These are phyloP conservation scores for Drosophila affinis DNA, from an alignment of 2,888 invertebrate species.

Conservation along the genomic window DNA sequence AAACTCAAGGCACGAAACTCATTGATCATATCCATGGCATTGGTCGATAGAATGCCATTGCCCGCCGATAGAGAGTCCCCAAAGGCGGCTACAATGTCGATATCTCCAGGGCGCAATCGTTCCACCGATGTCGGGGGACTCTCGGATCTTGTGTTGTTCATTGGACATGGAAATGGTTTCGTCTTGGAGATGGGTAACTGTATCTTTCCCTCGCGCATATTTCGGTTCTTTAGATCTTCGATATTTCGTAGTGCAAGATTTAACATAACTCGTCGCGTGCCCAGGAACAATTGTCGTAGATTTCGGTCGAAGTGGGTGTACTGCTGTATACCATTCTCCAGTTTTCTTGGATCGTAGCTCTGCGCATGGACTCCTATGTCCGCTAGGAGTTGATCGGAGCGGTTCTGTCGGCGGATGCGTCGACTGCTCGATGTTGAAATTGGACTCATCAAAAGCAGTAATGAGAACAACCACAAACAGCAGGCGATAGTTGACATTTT, in stretches of 20 bases:
- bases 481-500: slow-evolving; percentile 3
- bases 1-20: slow-evolving; percentile 85
- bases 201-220: slow-evolving; percentile 69
- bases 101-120: slow-evolving; percentile 85
- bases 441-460: slow-evolving; percentile 11
- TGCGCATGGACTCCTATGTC: slow-evolving; percentile 62
- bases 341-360: slow-evolving; percentile 33
- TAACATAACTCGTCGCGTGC: slow-evolving; percentile 48
- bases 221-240: slow-evolving; percentile 44
- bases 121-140: slow-evolving; percentile 85
- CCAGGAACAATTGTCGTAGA: slow-evolving; percentile 59
- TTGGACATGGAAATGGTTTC: slow-evolving; percentile 82
- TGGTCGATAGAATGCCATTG: slow-evolving; percentile 85
- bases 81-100: slow-evolving; percentile 86
- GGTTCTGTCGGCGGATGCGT: slow-evolving; percentile 52
- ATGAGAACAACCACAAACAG: not conserved
- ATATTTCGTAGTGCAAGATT: slow-evolving; percentile 46
- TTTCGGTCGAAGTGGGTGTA: slow-evolving; percentile 70
- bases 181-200: slow-evolving; percentile 67
- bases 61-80: slow-evolving; percentile 87
- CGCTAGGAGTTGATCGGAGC: slow-evolving; percentile 55
- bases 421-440: not conserved
- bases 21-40: slow-evolving; percentile 83
- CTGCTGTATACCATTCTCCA: slow-evolving; percentile 50
- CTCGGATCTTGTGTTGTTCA: slow-evolving; percentile 77